Evolutionary conservation across 1,140 invertebrate species (phyloP), one percentile per base, ranked within the genome.

Genomic region (Aphaenogaster floridana): DNA sequence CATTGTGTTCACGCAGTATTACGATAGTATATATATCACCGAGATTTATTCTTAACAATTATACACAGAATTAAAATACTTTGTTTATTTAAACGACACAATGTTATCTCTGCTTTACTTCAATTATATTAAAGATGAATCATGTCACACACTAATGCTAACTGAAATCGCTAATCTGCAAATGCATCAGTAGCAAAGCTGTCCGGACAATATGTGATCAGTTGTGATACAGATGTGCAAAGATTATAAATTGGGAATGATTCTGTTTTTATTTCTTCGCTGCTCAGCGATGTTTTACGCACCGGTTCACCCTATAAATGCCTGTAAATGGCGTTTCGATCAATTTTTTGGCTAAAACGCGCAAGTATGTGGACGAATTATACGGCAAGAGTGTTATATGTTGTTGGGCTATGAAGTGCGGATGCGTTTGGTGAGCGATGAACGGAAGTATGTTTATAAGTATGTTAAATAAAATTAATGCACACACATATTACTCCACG

Each of bases 211-310:
- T 84, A 61, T 61, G 36, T 54, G 50, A 81, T 71, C 66, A 48
- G 28, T n/a, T 50, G 28, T 84, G 69, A 76, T 84, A 84, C 80
- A 84, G 69, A 84, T 84, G 80, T 84, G 80, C 80, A 84, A 57
- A 84, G 39, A 59, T 36, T 21, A 48, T 36, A 48, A 48, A 74
- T 76, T n/a, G 28, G 0, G 1, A 61, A 74, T 48, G 5, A 2
- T 21, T 68, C 48, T 11, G 21, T 17, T 68, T 36, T 59, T 42
- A 45, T 59, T 72, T 74, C 13, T 28, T 28, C 54, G 79, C 15
- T 69, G 28, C n/a, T 81, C 63, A 11, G n/a, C 45, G 36, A 80
- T 17, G 36, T 11, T 45, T 83, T 15, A 66, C n/a, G 50, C 36
- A n/a, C 2, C 50, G n/a, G 8, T 68, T 54, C 21, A 48, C 17